Conservation (phyloP, 2,888 invertebrate genomes). For the Notocelia uddmanniana region DNA sequence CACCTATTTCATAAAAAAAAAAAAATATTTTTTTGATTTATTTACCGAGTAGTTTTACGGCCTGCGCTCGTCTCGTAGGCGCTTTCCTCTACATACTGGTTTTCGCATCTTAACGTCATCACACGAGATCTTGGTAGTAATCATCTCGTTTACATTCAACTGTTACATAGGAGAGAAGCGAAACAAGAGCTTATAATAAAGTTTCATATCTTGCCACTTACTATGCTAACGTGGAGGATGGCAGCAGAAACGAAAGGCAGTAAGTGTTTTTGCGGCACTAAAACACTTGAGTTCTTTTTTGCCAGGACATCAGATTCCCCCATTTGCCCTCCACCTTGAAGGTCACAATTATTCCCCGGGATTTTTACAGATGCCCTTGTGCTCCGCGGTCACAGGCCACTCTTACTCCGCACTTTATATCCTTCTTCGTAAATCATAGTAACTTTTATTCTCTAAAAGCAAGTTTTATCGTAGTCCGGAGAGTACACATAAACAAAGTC, state of each 20-base stretch:
- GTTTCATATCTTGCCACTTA: constrained; percentile 18
- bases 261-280: not conserved
- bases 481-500: constrained; percentile 19
- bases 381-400: constrained; percentile 28
- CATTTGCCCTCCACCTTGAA: constrained; percentile 19
- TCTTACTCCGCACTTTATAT: constrained; percentile 28
- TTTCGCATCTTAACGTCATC: no score
- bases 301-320: not conserved
- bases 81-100: no score
- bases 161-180: not conserved
- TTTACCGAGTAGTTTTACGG: no score
- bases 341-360: constrained; percentile 34
- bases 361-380: constrained; percentile 33
- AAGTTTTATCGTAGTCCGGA: constrained; percentile 37
- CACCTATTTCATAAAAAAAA: no score
- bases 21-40: no score
- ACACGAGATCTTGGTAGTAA: constrained; percentile 5
- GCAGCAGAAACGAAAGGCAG: not conserved
- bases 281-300: constrained; percentile 9
- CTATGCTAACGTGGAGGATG: constrained; percentile 6
- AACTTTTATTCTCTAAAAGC: constrained; percentile 35
- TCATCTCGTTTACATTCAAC: constrained; percentile 10
- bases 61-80: no score
- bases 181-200: constrained; percentile 13
- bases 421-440: constrained; percentile 42